Conservation (phyloP, 2,888 invertebrate species). For the Nomada fabriciana region DNA sequence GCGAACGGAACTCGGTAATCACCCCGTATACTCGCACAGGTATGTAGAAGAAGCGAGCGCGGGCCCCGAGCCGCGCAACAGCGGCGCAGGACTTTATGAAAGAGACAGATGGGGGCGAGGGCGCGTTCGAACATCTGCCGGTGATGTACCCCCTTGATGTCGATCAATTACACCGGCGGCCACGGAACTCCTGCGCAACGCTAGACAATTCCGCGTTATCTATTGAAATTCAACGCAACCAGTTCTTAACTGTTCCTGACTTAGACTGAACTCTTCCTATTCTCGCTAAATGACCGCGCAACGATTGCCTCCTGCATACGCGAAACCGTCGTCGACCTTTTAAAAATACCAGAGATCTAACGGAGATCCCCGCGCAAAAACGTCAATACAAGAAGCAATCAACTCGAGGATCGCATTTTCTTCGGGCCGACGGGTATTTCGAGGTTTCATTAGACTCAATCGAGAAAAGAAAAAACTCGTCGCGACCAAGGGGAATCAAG, state of each 20-base stretch:
- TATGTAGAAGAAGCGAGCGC: conserved; percentile 45
- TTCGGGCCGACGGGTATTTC: not conserved
- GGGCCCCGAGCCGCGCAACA: conserved; percentile 54
- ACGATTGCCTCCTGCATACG: too few species aligned
- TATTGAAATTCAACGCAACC: conserved; percentile 22
- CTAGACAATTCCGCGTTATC: conserved; percentile 55
- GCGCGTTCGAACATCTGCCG: conserved; percentile 79
- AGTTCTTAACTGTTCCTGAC: conserved; percentile 6
- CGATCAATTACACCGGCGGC: conserved; percentile 76
- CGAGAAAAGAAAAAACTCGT: conserved; percentile 28
- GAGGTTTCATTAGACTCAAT: conserved; percentile 22
- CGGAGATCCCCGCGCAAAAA: not conserved
- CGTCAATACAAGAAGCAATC: not conserved
- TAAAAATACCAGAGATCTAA: not conserved
- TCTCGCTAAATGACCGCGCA: too few species aligned
- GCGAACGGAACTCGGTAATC: conserved; percentile 43
- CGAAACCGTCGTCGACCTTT: not conserved
- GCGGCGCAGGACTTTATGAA: conserved; percentile 68
- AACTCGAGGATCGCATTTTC: not conserved
- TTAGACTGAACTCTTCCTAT: too few species aligned
- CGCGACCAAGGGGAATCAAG: conserved; percentile 37
- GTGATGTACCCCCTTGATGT: conserved; percentile 79
- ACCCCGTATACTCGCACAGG: conserved; percentile 54
- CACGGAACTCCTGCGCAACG: conserved; percentile 39
- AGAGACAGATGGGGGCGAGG: conserved; percentile 79